phyloP scores from a whole-genome alignment of 2,113 vertebrate species.

The Neofelis nebulosa region DNA sequence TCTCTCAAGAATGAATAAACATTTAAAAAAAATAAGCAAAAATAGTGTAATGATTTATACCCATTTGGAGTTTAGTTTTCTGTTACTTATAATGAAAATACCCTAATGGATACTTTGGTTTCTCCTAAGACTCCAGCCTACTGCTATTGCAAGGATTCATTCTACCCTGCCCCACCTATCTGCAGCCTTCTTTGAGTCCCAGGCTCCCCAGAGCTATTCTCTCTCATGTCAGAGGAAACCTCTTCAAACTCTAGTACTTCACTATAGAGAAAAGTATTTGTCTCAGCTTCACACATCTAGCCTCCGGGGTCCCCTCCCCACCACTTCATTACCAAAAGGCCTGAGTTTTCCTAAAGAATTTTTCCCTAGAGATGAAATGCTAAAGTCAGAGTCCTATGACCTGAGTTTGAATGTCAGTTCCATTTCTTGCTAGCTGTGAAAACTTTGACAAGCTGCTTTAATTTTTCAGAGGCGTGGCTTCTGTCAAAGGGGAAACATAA shows the following conservation, averaged over 20 bases:
- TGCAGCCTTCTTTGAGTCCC: neutral
- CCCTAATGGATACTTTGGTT: neutral
- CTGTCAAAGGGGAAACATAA: conserved; percentile 39
- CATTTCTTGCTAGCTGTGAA: neutral
- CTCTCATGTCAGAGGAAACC: neutral
- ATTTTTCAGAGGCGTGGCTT: conserved; percentile 38
- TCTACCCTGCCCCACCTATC: neutral
- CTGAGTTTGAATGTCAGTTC: neutral
- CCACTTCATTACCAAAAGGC: neutral
- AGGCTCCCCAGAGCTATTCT: neutral
- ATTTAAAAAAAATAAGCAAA: too few species aligned
- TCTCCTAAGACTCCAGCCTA: neutral
- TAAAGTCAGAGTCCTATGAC: neutral
- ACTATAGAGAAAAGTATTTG: neutral
- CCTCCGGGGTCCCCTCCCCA: neutral
- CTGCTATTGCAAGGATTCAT: neutral
- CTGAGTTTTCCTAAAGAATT: conserved; percentile 44
- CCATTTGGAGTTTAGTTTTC: neutral
- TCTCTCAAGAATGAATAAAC: too few species aligned
- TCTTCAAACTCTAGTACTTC: neutral
- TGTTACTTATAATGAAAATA: neutral
- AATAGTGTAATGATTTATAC: neutral
- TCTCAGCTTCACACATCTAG: neutral
- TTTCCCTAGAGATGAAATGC: neutral
- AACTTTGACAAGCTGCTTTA: conserved; percentile 2